Evolutionary conservation across 2,113 vertebrate species (phyloP).

Genomic region (Hippopotamus amphibius): DNA sequence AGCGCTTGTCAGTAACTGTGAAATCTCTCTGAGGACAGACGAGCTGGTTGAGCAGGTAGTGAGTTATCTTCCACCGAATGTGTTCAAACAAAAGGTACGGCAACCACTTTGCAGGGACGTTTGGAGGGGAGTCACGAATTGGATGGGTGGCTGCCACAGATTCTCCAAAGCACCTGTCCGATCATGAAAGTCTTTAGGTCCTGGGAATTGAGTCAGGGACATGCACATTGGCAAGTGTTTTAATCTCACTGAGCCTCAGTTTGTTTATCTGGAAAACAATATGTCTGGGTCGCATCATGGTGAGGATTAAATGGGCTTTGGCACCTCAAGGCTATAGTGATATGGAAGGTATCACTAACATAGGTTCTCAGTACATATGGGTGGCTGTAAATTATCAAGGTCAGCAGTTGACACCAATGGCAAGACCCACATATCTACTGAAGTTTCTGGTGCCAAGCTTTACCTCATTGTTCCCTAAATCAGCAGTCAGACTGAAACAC

Average conservation of each 20-base stretch:
- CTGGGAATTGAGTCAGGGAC: neutral
- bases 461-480: neutral
- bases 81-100: neutral
- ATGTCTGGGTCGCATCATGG: neutral
- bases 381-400: neutral
- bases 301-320: neutral
- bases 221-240: accelerated
- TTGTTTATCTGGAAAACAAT: neutral
- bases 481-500: neutral
- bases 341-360: accelerated
- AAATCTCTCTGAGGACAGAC: neutral
- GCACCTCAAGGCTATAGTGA: neutral
- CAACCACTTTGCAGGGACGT: neutral
- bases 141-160: neutral
- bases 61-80: neutral
- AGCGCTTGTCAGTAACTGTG: neutral
- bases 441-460: neutral
- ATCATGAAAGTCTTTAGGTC: neutral
- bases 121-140: neutral
- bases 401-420: neutral
- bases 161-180: accelerated
- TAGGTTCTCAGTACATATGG: neutral
- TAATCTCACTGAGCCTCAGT: neutral
- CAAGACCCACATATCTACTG: neutral
- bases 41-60: neutral